Conservation (phyloP, 2,113 vertebrate genomes). For the Rattus norvegicus region DNA sequence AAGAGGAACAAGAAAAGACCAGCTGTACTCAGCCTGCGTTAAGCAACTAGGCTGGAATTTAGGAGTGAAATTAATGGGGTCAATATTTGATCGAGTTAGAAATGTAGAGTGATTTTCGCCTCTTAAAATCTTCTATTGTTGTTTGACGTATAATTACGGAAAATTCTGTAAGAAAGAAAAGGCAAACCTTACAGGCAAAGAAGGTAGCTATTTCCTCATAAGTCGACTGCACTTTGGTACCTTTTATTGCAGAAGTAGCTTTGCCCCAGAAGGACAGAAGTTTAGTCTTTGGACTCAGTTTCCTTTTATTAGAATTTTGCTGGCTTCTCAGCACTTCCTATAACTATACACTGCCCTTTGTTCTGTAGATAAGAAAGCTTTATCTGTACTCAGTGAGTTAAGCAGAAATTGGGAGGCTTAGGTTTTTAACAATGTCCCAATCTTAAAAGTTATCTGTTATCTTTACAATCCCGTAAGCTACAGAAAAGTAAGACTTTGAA, state of each 20-base stretch:
- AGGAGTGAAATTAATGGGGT: neutral
- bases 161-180: constrained; percentile 12
- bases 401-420: neutral
- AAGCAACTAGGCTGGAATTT: neutral
- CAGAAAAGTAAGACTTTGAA: constrained; percentile 30
- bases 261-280: neutral
- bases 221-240: constrained; percentile 50
- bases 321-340: neutral
- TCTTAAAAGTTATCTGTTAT: neutral
- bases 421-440: neutral
- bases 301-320: constrained; percentile 14
- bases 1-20: neutral
- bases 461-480: neutral
- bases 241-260: neutral
- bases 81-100: neutral
- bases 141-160: neutral
- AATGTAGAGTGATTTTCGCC: constrained; percentile 17
- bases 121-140: neutral
- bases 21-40: neutral
- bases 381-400: neutral
- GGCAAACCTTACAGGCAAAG: neutral
- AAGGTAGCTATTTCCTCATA: constrained; percentile 15
- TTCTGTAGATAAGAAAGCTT: constrained; percentile 40
- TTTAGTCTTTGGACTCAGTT: neutral
- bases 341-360: neutral